Evolutionary conservation across 2,113 vertebrate genomes (phyloP), one percentile per base, ranked within the genome.

Genomic region (Rhinogobius similis): DNA sequence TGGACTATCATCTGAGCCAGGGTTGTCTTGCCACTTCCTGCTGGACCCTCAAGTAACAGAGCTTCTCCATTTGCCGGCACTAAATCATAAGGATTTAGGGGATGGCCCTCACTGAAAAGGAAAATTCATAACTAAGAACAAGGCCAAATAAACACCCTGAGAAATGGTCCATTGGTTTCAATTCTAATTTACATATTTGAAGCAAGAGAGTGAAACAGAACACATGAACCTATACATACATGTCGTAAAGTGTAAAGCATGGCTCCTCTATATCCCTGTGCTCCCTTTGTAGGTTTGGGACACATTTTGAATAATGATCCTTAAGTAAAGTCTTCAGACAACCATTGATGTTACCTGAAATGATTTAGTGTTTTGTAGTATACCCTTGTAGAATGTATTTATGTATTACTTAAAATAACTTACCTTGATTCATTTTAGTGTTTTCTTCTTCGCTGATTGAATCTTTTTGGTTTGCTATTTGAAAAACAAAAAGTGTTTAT

Each of bases 91-190:
- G 82, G 78, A 21, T 27, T 55, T 9, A 78, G 62, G 29, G 21
- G 23, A 10, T 62, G 69, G 23, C 73, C 74, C 4, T 83, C 46
- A 20, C 92, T 92, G 86, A 71, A 24, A 66, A 58, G 53, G 2
- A 43, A 18, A 5, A 27, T 38, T 36, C n/a, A 27, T 26, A 7
- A 24, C 1, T 26, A 27, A 24, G 10, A 41, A 41, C 39, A 41
- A 13, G 32, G 32, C 4, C 39, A 36, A 36, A 29, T 7, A 36
- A 5, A 36, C 32, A 8, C 5, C 9, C 32, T 32, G 6, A 36
- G 12, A 41, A 41, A 41, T 8, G 38, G 38, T 10, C 29, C 6
- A 39, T 39, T 39, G 38, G 5, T 39, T 8, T 39, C 9, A 39
- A 11, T 39, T 39, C 38, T 39, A 39, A 39, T 39, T 39, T 39